Evolutionary conservation across 2,113 vertebrate genomes (phyloP).

Genomic region (Kryptolebias marmoratus): DNA sequence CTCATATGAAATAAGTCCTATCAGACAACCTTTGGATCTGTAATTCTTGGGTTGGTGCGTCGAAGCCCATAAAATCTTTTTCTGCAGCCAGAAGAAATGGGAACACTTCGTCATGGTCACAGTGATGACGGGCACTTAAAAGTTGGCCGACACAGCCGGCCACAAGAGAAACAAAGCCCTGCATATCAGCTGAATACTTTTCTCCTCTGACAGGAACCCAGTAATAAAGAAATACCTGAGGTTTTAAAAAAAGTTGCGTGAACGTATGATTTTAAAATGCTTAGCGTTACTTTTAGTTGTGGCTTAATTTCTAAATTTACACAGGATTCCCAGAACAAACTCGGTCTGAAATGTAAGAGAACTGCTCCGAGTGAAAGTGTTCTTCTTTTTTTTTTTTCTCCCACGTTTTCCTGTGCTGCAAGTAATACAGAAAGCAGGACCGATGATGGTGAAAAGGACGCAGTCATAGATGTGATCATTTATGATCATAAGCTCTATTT

Average conservation of each 20-base stretch:
- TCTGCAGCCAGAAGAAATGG: slow-evolving; percentile 32
- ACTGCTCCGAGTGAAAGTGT: not conserved
- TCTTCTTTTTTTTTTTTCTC: slow-evolving; percentile 3
- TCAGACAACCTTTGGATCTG: not conserved
- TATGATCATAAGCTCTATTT: slow-evolving; percentile 17
- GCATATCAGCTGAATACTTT: slow-evolving; percentile 10
- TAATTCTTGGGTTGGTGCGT: not conserved
- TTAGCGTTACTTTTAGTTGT: not conserved
- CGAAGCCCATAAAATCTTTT: slow-evolving; percentile 15
- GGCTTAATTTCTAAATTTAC: not conserved
- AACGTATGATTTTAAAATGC: not conserved
- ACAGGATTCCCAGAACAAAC: slow-evolving; percentile 8
- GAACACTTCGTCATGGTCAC: slow-evolving; percentile 39
- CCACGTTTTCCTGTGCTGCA: slow-evolving; percentile 24
- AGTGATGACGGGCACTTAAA: slow-evolving; percentile 40
- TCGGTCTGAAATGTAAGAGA: not conserved
- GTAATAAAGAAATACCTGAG: not conserved
- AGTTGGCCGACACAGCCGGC: slow-evolving; percentile 35
- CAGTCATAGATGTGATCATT: not conserved
- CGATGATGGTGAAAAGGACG: slow-evolving; percentile 1
- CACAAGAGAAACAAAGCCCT: slow-evolving; percentile 28
- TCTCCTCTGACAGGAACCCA: not conserved
- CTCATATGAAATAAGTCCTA: not conserved
- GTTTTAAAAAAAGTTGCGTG: not conserved
- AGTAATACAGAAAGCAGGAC: not conserved